A percentile compares a stretch with the other conserved stretches of the same genome.
These are phyloP conservation scores for Pandemis corylana DNA, from an alignment of 2,888 invertebrate genomes.

Conservation along the genomic window DNA sequence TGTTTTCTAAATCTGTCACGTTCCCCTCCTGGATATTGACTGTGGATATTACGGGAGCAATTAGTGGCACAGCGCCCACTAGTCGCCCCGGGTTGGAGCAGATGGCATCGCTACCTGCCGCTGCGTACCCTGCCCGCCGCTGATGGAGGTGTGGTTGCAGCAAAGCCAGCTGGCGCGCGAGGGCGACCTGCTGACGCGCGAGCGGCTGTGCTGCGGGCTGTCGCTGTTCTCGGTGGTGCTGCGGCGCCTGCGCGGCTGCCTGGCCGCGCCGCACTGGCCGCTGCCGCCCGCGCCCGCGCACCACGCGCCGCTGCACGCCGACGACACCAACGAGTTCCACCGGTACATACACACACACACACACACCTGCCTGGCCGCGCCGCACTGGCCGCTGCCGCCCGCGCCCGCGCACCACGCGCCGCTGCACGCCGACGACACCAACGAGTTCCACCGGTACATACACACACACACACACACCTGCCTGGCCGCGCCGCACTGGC, in stretches of 20 bases:
- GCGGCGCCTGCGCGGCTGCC: constrained; percentile 92
- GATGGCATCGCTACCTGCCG: too few species aligned
- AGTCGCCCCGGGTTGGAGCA: too few species aligned
- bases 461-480: too few species aligned
- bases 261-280: constrained; percentile 97
- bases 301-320: constrained; percentile 97
- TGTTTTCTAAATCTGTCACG: too few species aligned
- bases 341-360: constrained; percentile 2
- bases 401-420: constrained; percentile 95
- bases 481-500: constrained; percentile 96
- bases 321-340: constrained; percentile 99
- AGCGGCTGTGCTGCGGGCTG: constrained; percentile 98
- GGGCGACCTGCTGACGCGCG: constrained; percentile 97
- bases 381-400: constrained; percentile 98
- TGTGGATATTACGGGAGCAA: too few species aligned
- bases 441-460: constrained; percentile 92
- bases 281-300: constrained; percentile 94
- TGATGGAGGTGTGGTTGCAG: constrained; percentile 70
- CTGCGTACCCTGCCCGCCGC: too few species aligned
- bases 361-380: constrained; percentile 94
- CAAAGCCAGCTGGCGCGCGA: constrained; percentile 98
- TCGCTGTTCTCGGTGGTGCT: constrained; percentile 98
- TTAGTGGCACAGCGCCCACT: too few species aligned
- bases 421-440: constrained; percentile 98
- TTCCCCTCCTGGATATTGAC: too few species aligned